Evolutionary conservation across 2,888 invertebrate species (phyloP).

Genomic region (Xanthia togata): DNA sequence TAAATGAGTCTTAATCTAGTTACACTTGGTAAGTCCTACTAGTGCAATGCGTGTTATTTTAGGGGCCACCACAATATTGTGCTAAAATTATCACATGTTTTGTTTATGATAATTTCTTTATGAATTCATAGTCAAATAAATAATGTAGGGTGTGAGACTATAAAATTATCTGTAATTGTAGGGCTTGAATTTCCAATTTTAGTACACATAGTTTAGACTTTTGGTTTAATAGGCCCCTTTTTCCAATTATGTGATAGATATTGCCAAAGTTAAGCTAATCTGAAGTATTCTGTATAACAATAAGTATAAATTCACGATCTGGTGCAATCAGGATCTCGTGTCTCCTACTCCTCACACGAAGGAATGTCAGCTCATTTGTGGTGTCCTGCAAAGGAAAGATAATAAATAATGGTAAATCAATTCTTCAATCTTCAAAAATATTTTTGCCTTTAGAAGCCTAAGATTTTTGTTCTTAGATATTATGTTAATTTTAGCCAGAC

Average conservation of each 20-base stretch:
- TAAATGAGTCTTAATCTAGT: conserved; percentile 14
- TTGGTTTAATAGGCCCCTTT: conserved; percentile 8
- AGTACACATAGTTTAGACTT: neutral
- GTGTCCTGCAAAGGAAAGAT: conserved; percentile 92
- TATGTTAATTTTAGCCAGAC: neutral
- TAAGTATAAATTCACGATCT: conserved; percentile 98
- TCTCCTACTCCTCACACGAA: conserved; percentile 98
- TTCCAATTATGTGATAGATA: neutral
- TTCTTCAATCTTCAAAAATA: neutral
- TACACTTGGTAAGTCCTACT: conserved; percentile 3
- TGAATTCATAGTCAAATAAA: conserved; percentile 7
- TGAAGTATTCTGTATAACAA: conserved; percentile 97
- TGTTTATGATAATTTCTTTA: neutral
- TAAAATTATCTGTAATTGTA: neutral
- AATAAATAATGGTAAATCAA: neutral
- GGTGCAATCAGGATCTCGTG: conserved; percentile 99
- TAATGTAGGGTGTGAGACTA: neutral
- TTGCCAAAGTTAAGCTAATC: conserved; percentile 74
- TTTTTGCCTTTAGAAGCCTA: neutral
- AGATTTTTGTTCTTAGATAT: neutral
- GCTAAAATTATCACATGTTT: neutral
- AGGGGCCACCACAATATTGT: conserved; percentile 8
- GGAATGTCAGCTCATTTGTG: conserved; percentile 98
- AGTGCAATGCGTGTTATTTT: conserved; percentile 22
- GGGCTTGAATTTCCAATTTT: neutral